A percentile compares a stretch with the other conserved stretches of the same genome.
phyloP scores from a whole-genome alignment of 2,797 vertebrate species.

The Argentina silus region DNA sequence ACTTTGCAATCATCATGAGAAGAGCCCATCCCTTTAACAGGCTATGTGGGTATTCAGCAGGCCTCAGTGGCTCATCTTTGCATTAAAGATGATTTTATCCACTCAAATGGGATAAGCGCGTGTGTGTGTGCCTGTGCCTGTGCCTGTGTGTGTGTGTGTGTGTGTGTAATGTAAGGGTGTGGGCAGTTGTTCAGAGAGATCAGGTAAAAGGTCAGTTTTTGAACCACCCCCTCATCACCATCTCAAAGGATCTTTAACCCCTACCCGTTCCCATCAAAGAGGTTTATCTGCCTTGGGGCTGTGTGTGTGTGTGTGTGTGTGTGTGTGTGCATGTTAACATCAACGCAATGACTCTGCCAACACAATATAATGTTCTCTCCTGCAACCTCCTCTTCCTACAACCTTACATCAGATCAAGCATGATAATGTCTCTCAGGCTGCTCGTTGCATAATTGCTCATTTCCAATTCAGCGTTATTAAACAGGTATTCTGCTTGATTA shows the following conservation, averaged over 20 bases:
- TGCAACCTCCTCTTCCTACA: background rate
- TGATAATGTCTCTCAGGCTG: background rate
- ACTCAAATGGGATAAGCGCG: too few relatives aligned
- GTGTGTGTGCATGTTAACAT: background rate
- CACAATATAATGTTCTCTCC: too few relatives aligned
- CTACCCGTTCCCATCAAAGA: background rate
- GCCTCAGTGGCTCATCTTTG: too few relatives aligned
- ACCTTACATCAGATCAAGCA: background rate
- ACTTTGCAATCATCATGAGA: background rate
- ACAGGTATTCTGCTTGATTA: constrained; percentile 31
- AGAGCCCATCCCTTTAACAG: background rate
- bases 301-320: constrained; percentile 11
- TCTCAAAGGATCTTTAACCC: constrained; percentile 30
- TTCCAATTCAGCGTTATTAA: constrained; percentile 30
- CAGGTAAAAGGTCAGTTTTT: constrained; percentile 29
- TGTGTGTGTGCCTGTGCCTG: background rate
- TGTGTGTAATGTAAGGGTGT: too few relatives aligned
- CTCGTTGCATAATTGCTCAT: constrained; percentile 13
- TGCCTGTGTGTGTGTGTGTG: constrained; percentile 18
- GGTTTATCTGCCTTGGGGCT: background rate
- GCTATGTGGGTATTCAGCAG: too few relatives aligned
- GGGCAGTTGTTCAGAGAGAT: constrained; percentile 14
- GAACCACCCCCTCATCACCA: constrained; percentile 43
- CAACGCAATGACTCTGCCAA: background rate
- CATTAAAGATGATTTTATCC: too few relatives aligned